Evolutionary conservation across 2,888 invertebrate species (phyloP).

Genomic region (Hyposoter dolosus): DNA sequence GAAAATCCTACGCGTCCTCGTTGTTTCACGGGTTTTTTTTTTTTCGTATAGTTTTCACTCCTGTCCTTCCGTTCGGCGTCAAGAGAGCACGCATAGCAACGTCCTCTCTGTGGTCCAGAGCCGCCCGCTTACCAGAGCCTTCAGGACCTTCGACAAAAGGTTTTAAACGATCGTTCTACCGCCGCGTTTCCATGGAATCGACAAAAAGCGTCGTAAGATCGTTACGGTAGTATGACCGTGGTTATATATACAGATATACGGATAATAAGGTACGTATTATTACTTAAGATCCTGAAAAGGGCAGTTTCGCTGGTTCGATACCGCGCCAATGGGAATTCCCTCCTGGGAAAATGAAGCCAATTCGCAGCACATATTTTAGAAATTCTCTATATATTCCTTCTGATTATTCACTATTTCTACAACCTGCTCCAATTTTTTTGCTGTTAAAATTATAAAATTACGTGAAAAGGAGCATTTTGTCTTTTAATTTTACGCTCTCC

Average conservation of each 20-base stretch:
- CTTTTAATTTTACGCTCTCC: not conserved
- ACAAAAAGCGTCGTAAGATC: slow-evolving; percentile 67
- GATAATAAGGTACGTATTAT: not conserved
- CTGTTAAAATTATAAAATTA: not conserved
- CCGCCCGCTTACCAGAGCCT: slow-evolving; percentile 16
- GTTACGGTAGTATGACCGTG: slow-evolving; percentile 70
- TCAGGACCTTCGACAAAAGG: slow-evolving; percentile 48
- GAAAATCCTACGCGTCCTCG: slow-evolving; percentile 61
- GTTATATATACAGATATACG: not conserved
- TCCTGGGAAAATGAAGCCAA: slow-evolving; percentile 62
- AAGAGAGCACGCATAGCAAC: slow-evolving; percentile 36
- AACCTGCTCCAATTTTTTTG: not conserved
- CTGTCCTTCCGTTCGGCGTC: slow-evolving; percentile 15
- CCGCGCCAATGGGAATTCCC: slow-evolving; percentile 65
- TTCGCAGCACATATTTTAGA: slow-evolving; percentile 51
- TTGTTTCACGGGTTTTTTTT: slow-evolving; percentile 27
- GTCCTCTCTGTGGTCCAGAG: slow-evolving; percentile 42
- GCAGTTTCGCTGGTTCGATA: slow-evolving; percentile 48
- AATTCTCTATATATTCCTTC: not conserved
- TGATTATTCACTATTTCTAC: not conserved
- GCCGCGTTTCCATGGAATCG: slow-evolving; percentile 63
- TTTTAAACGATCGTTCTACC: slow-evolving; percentile 51
- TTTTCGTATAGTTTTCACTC: slow-evolving; percentile 38
- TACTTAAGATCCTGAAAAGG: not conserved
- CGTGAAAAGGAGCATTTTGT: not conserved